Evolutionary conservation across 35 echinoderm and acorn worm genomes (phyloP), one percentile per base, ranked within the genome.

Genomic region (Strongylocentrotus purpuratus): DNA sequence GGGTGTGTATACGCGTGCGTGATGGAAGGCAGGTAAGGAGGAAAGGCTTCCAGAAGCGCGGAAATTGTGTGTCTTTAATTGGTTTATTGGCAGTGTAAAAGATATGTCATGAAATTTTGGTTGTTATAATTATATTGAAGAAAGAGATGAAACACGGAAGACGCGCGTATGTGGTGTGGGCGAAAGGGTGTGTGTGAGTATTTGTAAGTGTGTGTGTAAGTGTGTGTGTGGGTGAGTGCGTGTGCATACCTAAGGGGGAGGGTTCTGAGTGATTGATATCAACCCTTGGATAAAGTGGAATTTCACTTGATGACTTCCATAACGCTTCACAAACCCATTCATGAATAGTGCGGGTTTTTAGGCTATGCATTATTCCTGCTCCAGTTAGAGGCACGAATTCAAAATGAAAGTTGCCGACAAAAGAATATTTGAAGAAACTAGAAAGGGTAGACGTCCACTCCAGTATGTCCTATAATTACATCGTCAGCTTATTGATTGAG

Each of bases 361-460:
- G 65, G 65, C 65, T 78, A 78, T 78, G 65, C 20, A 25, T 78
- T 78, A 22, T 78, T 78, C 65, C 20, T 78, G 65, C 65, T 78
- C 65, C 20, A 78, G 28, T 78, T 78, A 4, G 65, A 78, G 65
- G 65, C 52, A 59, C 17, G 52, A 11, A 18, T n/a, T 14, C 15
- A 78, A 78, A 78, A 78, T 78, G 65, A 78, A 78, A 78, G 28
- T 78, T 78, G 65, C 65, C 65, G 65, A 78, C 65, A 78, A 18
- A 78, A 78, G 65, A 78, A 78, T 78, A 22, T n/a, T 78, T 78
- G 20, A 78, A 78, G 65, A 28, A 78, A 78, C 1, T 78, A 78
- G 1, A 78, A 7, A 78, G 7, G 65, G 65, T 78, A 78, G 65
- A 78, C 65, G 20, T 78, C 25, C 22, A 78, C 22, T 78, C 20